Evolutionary conservation across 1,140 invertebrate species (phyloP), one percentile per base, ranked within the genome.

Genomic region (Hycleus phaleratus): DNA sequence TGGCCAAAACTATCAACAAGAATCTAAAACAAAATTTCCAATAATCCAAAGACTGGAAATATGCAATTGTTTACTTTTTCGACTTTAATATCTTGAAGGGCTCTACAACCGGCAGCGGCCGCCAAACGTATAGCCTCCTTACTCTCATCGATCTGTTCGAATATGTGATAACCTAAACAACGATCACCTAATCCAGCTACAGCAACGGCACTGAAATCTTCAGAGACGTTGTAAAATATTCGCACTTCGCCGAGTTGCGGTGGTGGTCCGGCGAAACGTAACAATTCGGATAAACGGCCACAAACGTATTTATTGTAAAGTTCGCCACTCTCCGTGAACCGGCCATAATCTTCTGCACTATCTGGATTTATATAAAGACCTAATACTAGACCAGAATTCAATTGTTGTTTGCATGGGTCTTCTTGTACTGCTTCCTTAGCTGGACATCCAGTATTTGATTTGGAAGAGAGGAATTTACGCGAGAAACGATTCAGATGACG

Each of bases 1-100:
- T 87, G 81, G 11, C 82, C 83, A 75, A 88, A 88, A 8, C 84
- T 81, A 68, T 90, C 88, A 6, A 90, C 77, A 44, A 79, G 76
- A 9, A 90, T 79, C 32, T 32, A 32, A 7, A 5, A 32, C 32
- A 32, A 32, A 32, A 32, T 2, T 32, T 32, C 7, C 4, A 5
- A 32, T 32, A 7, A 32, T 5, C 7, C 7, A 5, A 32, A 4
- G 32, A 7, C 32, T 4, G 7, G 3, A 32, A 32, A 32, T 32
- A 32, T 5, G 32, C 0, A 32, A 32, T 7, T 32, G 1, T 32
- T 32, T 32, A 32, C 32, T 46, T 78, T 68, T 7, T 71, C 75
- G 5, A 84, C 77, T 1, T 78, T 74, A 51, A 82, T 73, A 26
- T 80, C 72, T 55, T 81, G 78, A 24, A 89, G 65, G 4, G 79